Evolutionary conservation across 2,113 vertebrate species (phyloP), one percentile per base, ranked within the genome.

Genomic region (Phyllopteryx taeniolatus): DNA sequence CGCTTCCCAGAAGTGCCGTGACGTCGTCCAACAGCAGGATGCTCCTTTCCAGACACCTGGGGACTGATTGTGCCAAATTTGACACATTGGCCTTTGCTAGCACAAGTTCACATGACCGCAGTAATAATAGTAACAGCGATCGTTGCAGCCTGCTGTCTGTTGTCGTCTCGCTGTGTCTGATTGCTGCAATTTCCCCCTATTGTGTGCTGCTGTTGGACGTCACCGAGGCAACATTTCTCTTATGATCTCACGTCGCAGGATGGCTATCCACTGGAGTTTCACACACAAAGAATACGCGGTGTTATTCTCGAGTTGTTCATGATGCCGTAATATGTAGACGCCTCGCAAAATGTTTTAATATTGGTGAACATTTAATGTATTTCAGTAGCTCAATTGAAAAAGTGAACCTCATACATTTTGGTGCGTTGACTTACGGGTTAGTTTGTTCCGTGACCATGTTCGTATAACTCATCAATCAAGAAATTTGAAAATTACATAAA

Each of bases 61-160:
- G 78, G 77, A 85, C 74, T 87, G 84, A 88, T 85, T 89, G 85
- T 81, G 79, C 74, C 17, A 22, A 51, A 90, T 89, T 88, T 88
- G 82, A 87, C 87, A 81, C 89, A 83, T 56, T 73, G 78, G 74
- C 76, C 87, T 88, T 83, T 77, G 80, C 83, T 10, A 3, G 15
- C 39, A 19, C 33, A 62, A 15, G 14, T 19, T 15, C 60, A 39
- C 60, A 35, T 35, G 33, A 39, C 5, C 8, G 61, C 14, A 19
- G 61, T 42, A 42, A 42, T 63, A 63, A 63, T 20, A n/a, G 39
- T 5, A 19, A 19, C 31, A 1, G 35, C 20, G 35, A 22, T 20
- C 6, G 8, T 57, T 10, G 19, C 8, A 4, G 10, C 54, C 44
- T 46, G 44, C 44, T 46, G 13, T 47, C 17, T 8, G 27, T 63